Percentiles rank a stretch among this genome's conserved stretches.
phyloP scores from a whole-genome alignment of 2,888 invertebrate species.

The Ochlodes sylvanus region DNA sequence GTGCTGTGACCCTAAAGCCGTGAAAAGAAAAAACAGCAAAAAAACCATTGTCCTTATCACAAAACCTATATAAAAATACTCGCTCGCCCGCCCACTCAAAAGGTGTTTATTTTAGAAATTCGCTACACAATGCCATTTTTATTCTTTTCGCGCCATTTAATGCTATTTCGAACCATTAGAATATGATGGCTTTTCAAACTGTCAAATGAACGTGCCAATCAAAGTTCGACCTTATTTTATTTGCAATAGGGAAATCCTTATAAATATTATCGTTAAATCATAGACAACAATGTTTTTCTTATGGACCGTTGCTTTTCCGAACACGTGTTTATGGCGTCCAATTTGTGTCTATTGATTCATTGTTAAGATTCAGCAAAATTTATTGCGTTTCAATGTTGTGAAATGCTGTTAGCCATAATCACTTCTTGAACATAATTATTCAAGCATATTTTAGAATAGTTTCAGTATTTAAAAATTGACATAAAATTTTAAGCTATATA shows the following conservation, averaged over 20 bases:
- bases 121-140: slow-evolving; percentile 75
- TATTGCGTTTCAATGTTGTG: slow-evolving; percentile 57
- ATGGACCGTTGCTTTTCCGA: slow-evolving; percentile 50
- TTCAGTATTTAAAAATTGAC: too few relatives aligned
- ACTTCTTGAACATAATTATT: slow-evolving; percentile 6
- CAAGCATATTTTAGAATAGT: neutral
- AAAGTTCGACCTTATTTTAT: slow-evolving; percentile 52
- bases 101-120: slow-evolving; percentile 84
- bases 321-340: slow-evolving; percentile 77
- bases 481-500: too few relatives aligned
- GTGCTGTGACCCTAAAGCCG: slow-evolving; percentile 41
- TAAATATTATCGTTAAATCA: slow-evolving; percentile 24
- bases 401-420: slow-evolving; percentile 39
- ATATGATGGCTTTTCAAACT: slow-evolving; percentile 50
- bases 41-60: slow-evolving; percentile 68
- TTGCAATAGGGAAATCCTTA: slow-evolving; percentile 12
- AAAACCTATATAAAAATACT: slow-evolving; percentile 83
- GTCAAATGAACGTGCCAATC: slow-evolving; percentile 43
- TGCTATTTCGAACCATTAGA: slow-evolving; percentile 71
- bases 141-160: slow-evolving; percentile 82
- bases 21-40: slow-evolving; percentile 54
- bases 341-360: slow-evolving; percentile 77
- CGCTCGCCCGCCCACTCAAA: slow-evolving; percentile 82
- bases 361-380: slow-evolving; percentile 60
- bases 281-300: slow-evolving; percentile 34